phyloP scores from a whole-genome alignment of 2,888 invertebrate genomes.

The Ectemnius lituratus region DNA sequence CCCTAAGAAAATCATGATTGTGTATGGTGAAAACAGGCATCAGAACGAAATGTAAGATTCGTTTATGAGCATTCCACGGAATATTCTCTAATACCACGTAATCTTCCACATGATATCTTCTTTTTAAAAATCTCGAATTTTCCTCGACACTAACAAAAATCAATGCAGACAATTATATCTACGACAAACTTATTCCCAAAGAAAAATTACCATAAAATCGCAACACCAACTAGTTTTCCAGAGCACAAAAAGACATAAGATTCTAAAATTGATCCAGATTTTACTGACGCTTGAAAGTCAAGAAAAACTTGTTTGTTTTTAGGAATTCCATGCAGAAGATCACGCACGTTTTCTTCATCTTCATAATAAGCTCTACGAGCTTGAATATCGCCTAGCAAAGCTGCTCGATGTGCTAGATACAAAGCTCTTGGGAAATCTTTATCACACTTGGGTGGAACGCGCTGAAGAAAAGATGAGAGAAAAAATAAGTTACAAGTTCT shows the following conservation, averaged over 20 bases:
- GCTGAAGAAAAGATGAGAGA: constrained; percentile 48
- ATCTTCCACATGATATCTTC: constrained; percentile 73
- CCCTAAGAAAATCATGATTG: constrained; percentile 81
- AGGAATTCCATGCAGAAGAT: constrained; percentile 60
- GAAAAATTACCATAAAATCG: constrained; percentile 77
- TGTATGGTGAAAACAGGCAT: constrained; percentile 82
- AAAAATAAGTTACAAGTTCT: neutral
- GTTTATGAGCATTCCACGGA: constrained; percentile 72
- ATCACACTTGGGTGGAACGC: constrained; percentile 71
- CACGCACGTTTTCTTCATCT: constrained; percentile 55
- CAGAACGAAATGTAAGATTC: constrained; percentile 78
- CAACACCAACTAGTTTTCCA: constrained; percentile 78
- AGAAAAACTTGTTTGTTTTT: constrained; percentile 48
- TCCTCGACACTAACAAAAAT: constrained; percentile 33
- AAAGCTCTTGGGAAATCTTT: constrained; percentile 77
- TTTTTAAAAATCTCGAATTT: constrained; percentile 24
- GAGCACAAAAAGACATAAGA: constrained; percentile 76
- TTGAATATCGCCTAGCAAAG: constrained; percentile 59
- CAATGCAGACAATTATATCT: neutral
- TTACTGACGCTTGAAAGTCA: constrained; percentile 61
- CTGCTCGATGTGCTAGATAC: constrained; percentile 76
- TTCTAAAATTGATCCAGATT: constrained; percentile 65
- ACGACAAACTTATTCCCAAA: neutral
- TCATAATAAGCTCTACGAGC: constrained; percentile 59
- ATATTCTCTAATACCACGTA: constrained; percentile 70